Conservation (phyloP, 1,140 invertebrate genomes). For the Dufourea novaeangliae region DNA sequence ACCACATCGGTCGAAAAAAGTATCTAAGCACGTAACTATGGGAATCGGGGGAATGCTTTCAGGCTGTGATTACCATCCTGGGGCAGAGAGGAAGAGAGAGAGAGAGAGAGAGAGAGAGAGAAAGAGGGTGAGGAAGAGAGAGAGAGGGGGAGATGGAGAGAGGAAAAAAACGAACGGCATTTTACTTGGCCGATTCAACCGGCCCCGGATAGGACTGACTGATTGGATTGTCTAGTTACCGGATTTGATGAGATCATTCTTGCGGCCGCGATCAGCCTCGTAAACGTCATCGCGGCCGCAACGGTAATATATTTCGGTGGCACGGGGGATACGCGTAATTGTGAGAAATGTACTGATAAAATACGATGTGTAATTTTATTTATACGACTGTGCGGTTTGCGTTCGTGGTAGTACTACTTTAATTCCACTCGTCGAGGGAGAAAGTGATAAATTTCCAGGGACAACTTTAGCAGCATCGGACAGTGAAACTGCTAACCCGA, state of each 20-base stretch:
- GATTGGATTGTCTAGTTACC: conserved; percentile 36
- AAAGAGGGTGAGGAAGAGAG: not conserved
- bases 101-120: not conserved
- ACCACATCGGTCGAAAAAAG: conserved; percentile 54
- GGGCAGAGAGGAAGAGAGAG: not conserved
- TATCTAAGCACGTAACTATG: conserved; percentile 59
- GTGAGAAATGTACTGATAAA: conserved; percentile 8
- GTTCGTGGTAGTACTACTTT: not conserved
- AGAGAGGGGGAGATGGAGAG: not conserved
- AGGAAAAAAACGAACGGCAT: not conserved
- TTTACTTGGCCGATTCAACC: not conserved
- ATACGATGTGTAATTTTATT: conserved; percentile 16
- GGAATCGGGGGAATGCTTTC: conserved; percentile 39
- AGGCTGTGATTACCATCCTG: conserved; percentile 42
- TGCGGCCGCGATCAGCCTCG: conserved; percentile 8
- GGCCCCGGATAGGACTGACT: not conserved
- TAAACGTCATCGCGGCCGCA: conserved; percentile 17
- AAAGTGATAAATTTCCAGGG: conserved; percentile 5
- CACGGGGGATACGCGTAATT: not conserved
- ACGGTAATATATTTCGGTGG: conserved; percentile 4
- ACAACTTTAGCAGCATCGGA: not conserved
- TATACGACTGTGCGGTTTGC: not conserved
- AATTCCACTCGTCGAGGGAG: not conserved
- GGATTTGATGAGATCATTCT: conserved; percentile 27
- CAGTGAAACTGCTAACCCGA: not conserved